phyloP scores from a whole-genome alignment of 2,113 vertebrate genomes.

The Tetraodon nigroviridis region DNA sequence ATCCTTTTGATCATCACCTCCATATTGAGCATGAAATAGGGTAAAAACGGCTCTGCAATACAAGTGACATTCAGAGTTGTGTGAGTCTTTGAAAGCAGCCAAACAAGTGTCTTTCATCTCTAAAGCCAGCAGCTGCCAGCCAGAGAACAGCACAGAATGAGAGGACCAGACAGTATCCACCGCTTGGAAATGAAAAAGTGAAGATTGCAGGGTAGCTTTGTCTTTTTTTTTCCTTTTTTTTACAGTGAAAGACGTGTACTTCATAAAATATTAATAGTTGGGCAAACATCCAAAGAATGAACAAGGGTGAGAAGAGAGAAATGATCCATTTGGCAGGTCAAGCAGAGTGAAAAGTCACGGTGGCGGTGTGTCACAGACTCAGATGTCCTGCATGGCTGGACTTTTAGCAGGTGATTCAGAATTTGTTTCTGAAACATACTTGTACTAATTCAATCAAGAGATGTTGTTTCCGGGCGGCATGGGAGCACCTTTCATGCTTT shows the following conservation, averaged over 20 bases:
- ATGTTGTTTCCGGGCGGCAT: neutral
- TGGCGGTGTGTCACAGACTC: slow-evolving; percentile 18
- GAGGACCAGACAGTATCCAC: slow-evolving; percentile 42
- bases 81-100: slow-evolving; percentile 71
- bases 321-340: slow-evolving; percentile 37
- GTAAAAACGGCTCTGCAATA: slow-evolving; percentile 51
- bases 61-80: slow-evolving; percentile 69
- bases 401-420: slow-evolving; percentile 16
- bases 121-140: slow-evolving; percentile 60
- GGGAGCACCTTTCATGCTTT: slow-evolving; percentile 10
- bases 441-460: slow-evolving; percentile 5
- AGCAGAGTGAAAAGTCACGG: neutral
- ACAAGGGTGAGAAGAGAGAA: slow-evolving; percentile 10
- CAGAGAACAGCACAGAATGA: slow-evolving; percentile 47
- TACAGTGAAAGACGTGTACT: slow-evolving; percentile 52
- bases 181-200: slow-evolving; percentile 43
- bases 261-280: slow-evolving; percentile 26
- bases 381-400: slow-evolving; percentile 1
- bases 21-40: slow-evolving; percentile 60
- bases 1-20: slow-evolving; percentile 69
- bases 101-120: slow-evolving; percentile 76
- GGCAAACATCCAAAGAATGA: slow-evolving; percentile 27
- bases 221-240: slow-evolving; percentile 37
- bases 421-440: slow-evolving; percentile 1
- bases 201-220: slow-evolving; percentile 50